Conservation (phyloP, 1,140 invertebrate species). For the Sesamia nonagrioides region DNA sequence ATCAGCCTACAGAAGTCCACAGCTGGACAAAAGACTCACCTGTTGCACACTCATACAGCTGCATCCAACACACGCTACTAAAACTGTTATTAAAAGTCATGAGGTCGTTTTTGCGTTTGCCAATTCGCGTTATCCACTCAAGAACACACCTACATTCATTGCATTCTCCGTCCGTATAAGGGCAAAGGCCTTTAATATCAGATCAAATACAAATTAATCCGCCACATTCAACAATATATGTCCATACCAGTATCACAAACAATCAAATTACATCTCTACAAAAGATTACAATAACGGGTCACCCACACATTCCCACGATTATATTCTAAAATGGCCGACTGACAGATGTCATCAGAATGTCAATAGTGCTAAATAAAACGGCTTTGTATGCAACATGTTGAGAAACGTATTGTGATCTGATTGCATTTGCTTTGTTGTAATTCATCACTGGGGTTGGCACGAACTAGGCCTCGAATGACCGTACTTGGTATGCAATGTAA, state of each 20-base stretch:
- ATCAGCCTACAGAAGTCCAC: too few relatives aligned
- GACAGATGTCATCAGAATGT: conserved; percentile 55
- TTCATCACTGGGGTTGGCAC: neutral
- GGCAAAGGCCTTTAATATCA: neutral
- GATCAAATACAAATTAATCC: conserved; percentile 4
- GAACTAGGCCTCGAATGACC: neutral
- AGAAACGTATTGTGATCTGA: conserved; percentile 32
- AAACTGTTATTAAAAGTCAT: too few relatives aligned
- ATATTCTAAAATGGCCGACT: conserved; percentile 23
- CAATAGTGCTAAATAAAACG: conserved; percentile 45
- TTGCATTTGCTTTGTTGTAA: conserved; percentile 8
- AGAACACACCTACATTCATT: too few relatives aligned
- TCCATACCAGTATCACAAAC: conserved; percentile 1
- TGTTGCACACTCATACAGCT: too few relatives aligned
- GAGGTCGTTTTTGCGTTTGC: too few relatives aligned
- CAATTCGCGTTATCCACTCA: too few relatives aligned
- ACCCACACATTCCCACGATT: conserved; percentile 46
- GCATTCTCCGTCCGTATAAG: too few relatives aligned
- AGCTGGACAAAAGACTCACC: too few relatives aligned
- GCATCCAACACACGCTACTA: too few relatives aligned
- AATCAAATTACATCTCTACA: conserved; percentile 34
- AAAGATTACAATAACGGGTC: conserved; percentile 26
- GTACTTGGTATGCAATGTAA: neutral
- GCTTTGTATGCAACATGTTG: conserved; percentile 35
- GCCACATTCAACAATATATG: neutral